phyloP scores from a whole-genome alignment of 2,888 invertebrate species.

The Drosophila imparisetae region DNA sequence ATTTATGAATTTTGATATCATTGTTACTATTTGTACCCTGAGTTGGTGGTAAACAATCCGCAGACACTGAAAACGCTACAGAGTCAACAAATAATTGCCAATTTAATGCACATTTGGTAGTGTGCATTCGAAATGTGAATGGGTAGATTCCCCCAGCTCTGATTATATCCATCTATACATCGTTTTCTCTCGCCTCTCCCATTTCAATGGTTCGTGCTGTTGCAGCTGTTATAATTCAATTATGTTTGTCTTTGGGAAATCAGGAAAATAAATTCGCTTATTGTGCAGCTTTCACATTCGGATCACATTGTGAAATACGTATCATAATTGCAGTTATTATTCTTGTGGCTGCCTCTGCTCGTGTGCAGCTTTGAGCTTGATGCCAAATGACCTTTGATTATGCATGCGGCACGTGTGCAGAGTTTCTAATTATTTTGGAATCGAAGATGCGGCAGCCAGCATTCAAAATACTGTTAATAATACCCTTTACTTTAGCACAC shows the following conservation, averaged over 20 bases:
- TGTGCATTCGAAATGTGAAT: conserved; percentile 22
- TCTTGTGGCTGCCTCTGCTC: conserved; percentile 20
- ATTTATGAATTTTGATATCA: conserved; percentile 6
- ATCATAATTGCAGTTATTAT: conserved; percentile 64
- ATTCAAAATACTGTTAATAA: neutral
- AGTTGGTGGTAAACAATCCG: conserved; percentile 1
- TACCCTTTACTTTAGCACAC: neutral
- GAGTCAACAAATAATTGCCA: conserved; percentile 71
- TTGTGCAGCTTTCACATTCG: conserved; percentile 51
- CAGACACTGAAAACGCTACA: conserved; percentile 20
- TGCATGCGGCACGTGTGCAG: conserved; percentile 66
- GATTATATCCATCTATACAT: conserved; percentile 5
- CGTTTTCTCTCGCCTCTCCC: conserved; percentile 16
- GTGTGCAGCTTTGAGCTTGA: conserved; percentile 16
- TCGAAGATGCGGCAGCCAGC: conserved; percentile 13
- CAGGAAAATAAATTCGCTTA: conserved; percentile 74
- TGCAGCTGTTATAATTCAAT: conserved; percentile 68
- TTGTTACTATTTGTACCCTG: conserved; percentile 6
- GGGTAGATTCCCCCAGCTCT: neutral
- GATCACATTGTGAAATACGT: conserved; percentile 49
- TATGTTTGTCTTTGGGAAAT: conserved; percentile 78
- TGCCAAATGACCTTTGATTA: conserved; percentile 65
- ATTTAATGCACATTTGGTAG: conserved; percentile 68
- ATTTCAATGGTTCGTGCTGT: conserved; percentile 10
- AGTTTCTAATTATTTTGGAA: conserved; percentile 61